Evolutionary conservation across 2,888 invertebrate genomes (phyloP).

Genomic region (Chrysolina haemoptera): DNA sequence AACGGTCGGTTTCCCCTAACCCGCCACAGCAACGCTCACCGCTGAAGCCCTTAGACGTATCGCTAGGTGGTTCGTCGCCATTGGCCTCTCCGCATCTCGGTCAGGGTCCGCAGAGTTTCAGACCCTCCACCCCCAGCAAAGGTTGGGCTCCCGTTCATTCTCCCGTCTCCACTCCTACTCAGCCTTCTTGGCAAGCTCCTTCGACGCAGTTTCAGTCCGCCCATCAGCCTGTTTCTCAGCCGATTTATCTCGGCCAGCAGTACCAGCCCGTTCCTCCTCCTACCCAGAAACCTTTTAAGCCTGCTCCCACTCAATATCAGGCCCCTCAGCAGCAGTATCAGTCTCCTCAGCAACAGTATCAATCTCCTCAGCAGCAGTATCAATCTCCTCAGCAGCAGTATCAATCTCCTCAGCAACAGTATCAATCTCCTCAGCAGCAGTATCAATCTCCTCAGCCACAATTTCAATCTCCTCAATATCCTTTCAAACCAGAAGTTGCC

Average conservation of each 20-base stretch:
- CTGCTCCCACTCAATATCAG: conserved; percentile 48
- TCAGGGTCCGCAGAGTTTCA: conserved; percentile 59
- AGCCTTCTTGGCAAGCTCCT: conserved; percentile 59
- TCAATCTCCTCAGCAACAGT: conserved; percentile 36
- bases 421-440: conserved; percentile 53
- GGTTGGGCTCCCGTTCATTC: conserved; percentile 71
- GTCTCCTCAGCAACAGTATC: conserved; percentile 47
- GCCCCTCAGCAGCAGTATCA: conserved; percentile 51
- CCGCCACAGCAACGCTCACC: conserved; percentile 53
- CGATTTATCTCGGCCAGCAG: conserved; percentile 47
- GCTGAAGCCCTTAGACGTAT: conserved; percentile 59
- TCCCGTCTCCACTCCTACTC: conserved; percentile 65
- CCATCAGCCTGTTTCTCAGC: conserved; percentile 47
- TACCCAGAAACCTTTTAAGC: conserved; percentile 45
- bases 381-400: conserved; percentile 25
- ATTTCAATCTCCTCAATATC: conserved; percentile 33
- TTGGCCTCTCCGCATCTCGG: conserved; percentile 67
- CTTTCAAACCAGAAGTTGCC: conserved; percentile 48
- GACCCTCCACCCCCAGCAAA: conserved; percentile 65
- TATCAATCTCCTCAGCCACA: conserved; percentile 29
- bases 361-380: conserved; percentile 53
- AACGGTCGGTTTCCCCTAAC: conserved; percentile 45
- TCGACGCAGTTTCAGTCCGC: conserved; percentile 44
- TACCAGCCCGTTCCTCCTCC: conserved; percentile 44
- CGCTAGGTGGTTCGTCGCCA: conserved; percentile 62